phyloP scores from a whole-genome alignment of 2,888 invertebrate genomes.

The Aplocera efformata region DNA sequence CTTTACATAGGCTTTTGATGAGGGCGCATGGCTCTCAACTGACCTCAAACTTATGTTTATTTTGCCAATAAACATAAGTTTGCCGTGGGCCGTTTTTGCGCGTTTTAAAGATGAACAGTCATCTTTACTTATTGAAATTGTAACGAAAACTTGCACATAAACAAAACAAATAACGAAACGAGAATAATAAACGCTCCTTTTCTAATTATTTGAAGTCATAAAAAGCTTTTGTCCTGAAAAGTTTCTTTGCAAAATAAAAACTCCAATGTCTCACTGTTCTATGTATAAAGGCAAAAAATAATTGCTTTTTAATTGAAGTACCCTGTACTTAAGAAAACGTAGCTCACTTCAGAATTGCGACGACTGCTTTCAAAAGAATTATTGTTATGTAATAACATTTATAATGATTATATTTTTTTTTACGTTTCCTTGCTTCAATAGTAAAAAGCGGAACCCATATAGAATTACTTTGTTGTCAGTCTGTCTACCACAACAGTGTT shows the following conservation, averaged over 20 bases:
- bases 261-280: constrained; percentile 2
- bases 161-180: not conserved
- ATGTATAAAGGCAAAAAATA: constrained; percentile 4
- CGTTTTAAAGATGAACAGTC: too few relatives aligned
- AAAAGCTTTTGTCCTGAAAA: constrained; percentile 4
- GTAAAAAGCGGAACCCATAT: too few relatives aligned
- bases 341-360: not conserved
- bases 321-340: not conserved
- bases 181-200: not conserved
- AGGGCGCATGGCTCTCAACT: too few relatives aligned
- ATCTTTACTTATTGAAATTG: not conserved
- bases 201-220: constrained; percentile 5
- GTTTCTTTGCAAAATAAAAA: constrained; percentile 11
- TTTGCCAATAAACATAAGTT: too few relatives aligned
- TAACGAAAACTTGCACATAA: not conserved
- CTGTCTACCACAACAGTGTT: too few relatives aligned
- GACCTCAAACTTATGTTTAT: too few relatives aligned
- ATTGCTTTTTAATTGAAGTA: constrained; percentile 15
- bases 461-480: too few relatives aligned
- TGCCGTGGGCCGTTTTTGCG: too few relatives aligned
- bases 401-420: too few relatives aligned
- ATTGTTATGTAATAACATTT: too few relatives aligned
- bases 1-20: too few relatives aligned
- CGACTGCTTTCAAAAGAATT: not conserved
- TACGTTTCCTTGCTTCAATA: too few relatives aligned